Evolutionary conservation across 64 coral and sea anemone genomes (phyloP), one percentile per base, ranked within the genome.

Genomic region (Hydrozoanthus tunicans): DNA sequence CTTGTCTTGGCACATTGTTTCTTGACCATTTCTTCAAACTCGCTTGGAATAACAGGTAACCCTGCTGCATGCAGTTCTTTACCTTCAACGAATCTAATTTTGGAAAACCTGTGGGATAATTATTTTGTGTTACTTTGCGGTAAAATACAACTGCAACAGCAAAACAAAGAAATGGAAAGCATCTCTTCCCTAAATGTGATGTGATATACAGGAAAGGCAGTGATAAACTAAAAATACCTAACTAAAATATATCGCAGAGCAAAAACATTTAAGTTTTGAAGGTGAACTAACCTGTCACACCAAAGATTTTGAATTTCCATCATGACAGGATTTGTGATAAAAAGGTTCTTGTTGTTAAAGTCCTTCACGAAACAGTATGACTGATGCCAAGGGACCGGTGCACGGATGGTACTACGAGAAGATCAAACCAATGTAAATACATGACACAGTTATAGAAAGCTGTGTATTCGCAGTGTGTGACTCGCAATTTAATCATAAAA

Each of bases 271-370:
- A n/a, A 11, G 9, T 59, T 81, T 25, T 3, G 6, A 5, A 15
- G 32, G 32, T 43, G n/a, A 43, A 70, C 90, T 73, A 74, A 99
- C 97, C 90, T 95, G 92, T 96, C 94, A 91, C 91, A 94, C 94
- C 94, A 99, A 15, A 99, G 92, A 76, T 99, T 96, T 70, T 99
- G 97, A 73, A 99, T 99, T 51, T 94, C 92, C 97, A 94, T 99
- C 97, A 99, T 99, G n/a, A 99, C 94, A 14, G 94, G 94, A 58
- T 99, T 99, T 32, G 97, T 99, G 14, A 90, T 96, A 51, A 99
- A 99, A 11, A 99, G 17, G 12, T 99, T 99, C 91, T 92, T 99
- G 7, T 77, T 93, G 62, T 83, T 93, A 13, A 64, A 81, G 3
- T 99, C 97, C 81, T 94, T 95, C 6, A 70, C 72, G 17, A 9